These are phyloP conservation scores for Pempheris klunzingeri DNA, from an alignment of 2,797 vertebrate genomes.

Conservation along the genomic window DNA sequence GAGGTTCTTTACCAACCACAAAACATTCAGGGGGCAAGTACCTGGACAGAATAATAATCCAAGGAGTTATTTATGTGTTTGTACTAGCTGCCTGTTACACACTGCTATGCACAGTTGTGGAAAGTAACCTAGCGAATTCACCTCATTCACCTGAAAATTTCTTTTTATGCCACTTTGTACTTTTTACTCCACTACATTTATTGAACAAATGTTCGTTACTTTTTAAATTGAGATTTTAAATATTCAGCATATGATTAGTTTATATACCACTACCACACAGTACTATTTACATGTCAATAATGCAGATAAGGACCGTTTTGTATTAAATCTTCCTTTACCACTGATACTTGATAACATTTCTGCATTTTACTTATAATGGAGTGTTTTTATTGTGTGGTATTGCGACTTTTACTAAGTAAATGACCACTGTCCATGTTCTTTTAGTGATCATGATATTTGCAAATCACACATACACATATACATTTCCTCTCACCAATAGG, in stretches of 20 bases:
- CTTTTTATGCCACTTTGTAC: neutral
- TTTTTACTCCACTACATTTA: slow-evolving; percentile 7
- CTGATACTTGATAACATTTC: neutral
- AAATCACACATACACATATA: no score
- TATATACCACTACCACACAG: neutral
- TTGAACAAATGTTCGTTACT: neutral
- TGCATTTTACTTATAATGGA: neutral
- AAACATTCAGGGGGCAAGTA: slow-evolving; percentile 99
- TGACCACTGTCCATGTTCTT: neutral
- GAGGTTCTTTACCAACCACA: slow-evolving; percentile 99
- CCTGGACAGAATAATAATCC: slow-evolving; percentile 78
- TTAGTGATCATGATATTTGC: no score
- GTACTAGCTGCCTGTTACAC: neutral
- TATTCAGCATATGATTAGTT: neutral
- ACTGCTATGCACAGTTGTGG: neutral
- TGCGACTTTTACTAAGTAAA: neutral
- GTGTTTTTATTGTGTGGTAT: neutral
- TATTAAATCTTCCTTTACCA: neutral
- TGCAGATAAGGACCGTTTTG: neutral
- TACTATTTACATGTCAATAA: neutral
- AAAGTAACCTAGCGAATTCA: neutral
- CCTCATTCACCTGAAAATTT: neutral
- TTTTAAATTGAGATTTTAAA: neutral
- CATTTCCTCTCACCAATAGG: slow-evolving; percentile 91
- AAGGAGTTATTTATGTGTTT: neutral